A percentile compares a stretch with the other conserved stretches of the same genome.
These are phyloP conservation scores for Zaprionus lineosus DNA, from an alignment of 2,888 invertebrate genomes.

Conservation along the genomic window DNA sequence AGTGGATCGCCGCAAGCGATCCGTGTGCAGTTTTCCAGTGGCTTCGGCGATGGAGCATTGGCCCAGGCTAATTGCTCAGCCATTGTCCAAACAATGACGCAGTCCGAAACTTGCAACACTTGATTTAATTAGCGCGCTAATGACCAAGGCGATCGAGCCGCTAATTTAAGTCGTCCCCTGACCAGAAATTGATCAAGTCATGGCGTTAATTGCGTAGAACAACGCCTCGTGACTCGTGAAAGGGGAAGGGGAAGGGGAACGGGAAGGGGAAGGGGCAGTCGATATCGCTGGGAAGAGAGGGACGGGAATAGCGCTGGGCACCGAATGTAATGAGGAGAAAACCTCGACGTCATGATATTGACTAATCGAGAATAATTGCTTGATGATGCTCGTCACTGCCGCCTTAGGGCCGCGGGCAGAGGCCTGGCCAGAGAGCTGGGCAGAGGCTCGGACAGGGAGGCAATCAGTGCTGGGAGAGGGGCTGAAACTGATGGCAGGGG, in stretches of 20 bases:
- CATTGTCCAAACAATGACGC: constrained; percentile 73
- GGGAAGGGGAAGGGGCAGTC: neutral
- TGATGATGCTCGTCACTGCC: constrained; percentile 41
- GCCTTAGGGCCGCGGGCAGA: neutral
- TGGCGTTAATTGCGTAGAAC: constrained; percentile 69
- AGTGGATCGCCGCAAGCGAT: too few relatives aligned
- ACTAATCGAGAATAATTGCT: constrained; percentile 75
- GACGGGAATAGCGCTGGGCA: constrained; percentile 17
- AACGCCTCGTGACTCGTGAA: constrained; percentile 12
- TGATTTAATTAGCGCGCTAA: constrained; percentile 73
- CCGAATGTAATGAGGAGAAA: constrained; percentile 27
- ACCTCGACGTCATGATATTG: constrained; percentile 56
- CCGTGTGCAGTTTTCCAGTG: too few relatives aligned
- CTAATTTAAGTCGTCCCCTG: constrained; percentile 52
- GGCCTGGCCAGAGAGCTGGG: too few relatives aligned
- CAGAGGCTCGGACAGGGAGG: constrained; percentile 6
- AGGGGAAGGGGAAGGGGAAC: neutral
- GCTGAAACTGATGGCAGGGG: too few relatives aligned
- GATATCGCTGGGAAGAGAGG: neutral
- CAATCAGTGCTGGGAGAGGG: too few relatives aligned
- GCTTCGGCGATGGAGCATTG: constrained; percentile 26
- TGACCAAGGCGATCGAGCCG: constrained; percentile 52
- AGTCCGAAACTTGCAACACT: constrained; percentile 49
- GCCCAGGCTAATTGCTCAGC: constrained; percentile 65
- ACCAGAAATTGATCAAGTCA: constrained; percentile 53